These are phyloP conservation scores for Manduca sexta DNA, from an alignment of 1,140 invertebrate species.

Conservation along the genomic window DNA sequence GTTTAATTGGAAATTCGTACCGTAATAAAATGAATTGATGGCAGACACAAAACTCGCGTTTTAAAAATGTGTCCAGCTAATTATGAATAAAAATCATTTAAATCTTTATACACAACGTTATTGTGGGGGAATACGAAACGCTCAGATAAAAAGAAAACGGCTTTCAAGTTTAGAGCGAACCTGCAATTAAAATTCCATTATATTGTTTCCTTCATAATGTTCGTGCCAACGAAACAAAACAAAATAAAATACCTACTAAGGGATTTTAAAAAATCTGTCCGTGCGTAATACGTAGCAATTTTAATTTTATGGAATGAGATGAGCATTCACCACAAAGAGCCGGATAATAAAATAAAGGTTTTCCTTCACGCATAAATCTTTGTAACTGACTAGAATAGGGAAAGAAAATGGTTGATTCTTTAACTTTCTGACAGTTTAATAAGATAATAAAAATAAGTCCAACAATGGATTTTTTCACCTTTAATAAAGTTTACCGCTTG, in stretches of 20 bases:
- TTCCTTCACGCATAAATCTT: conserved; percentile 43
- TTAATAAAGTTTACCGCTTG: background rate
- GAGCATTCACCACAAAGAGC: conserved; percentile 26
- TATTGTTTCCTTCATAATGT: no score
- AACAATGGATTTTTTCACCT: conserved; percentile 6
- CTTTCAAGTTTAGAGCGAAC: no score
- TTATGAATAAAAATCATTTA: no score
- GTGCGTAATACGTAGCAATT: background rate
- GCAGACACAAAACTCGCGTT: conserved; percentile 42
- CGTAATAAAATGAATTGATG: conserved; percentile 57
- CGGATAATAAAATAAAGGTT: conserved; percentile 47
- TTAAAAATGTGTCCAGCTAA: conserved; percentile 21
- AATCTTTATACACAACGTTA: no score
- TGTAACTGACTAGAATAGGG: conserved; percentile 35
- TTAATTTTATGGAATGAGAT: conserved; percentile 19
- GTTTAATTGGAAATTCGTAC: conserved; percentile 60
- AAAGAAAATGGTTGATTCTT: conserved; percentile 54
- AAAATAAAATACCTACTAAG: no score
- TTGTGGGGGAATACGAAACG: no score
- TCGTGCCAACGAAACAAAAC: no score
- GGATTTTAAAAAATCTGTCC: no score
- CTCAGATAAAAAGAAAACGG: no score
- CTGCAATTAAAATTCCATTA: no score
- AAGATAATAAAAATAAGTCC: conserved; percentile 56
- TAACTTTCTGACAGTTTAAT: conserved; percentile 66